These are phyloP conservation scores for Erythrocebus patas DNA, from an alignment of 2,113 vertebrate genomes.

Conservation along the genomic window DNA sequence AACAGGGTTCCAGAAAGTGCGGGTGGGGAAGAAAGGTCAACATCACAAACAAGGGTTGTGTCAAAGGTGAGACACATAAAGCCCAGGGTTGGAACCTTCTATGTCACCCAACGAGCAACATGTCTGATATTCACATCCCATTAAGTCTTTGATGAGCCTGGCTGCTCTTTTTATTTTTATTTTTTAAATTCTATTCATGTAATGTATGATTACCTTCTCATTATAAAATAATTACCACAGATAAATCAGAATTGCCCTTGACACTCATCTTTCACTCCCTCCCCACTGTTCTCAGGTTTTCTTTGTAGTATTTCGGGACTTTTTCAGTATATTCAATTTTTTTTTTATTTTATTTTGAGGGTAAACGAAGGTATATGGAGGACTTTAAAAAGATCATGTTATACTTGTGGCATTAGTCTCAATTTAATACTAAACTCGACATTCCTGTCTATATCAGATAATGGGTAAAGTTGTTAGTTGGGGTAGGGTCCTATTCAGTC, in stretches of 20 bases:
- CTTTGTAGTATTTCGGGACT: neutral
- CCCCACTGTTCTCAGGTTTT: neutral
- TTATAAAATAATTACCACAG: neutral
- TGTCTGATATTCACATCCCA: neutral
- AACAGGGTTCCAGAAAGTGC: neutral
- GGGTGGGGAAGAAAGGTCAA: neutral
- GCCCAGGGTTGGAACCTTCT: neutral
- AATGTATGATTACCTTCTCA: neutral
- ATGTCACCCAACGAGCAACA: neutral
- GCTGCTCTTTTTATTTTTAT: neutral
- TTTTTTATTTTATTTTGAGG: constrained; percentile 22
- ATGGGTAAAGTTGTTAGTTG: neutral
- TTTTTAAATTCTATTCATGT: neutral
- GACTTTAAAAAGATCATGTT: neutral
- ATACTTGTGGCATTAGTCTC: neutral
- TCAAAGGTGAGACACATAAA: neutral
- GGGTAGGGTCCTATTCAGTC: neutral
- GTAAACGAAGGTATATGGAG: neutral
- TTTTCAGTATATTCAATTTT: neutral
- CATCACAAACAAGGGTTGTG: neutral
- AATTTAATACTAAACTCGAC: neutral
- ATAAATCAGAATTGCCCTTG: neutral
- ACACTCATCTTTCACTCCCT: neutral
- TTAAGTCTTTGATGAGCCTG: neutral
- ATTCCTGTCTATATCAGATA: neutral